phyloP scores from a whole-genome alignment of 2,888 invertebrate genomes.

The Lutraria lutraria region DNA sequence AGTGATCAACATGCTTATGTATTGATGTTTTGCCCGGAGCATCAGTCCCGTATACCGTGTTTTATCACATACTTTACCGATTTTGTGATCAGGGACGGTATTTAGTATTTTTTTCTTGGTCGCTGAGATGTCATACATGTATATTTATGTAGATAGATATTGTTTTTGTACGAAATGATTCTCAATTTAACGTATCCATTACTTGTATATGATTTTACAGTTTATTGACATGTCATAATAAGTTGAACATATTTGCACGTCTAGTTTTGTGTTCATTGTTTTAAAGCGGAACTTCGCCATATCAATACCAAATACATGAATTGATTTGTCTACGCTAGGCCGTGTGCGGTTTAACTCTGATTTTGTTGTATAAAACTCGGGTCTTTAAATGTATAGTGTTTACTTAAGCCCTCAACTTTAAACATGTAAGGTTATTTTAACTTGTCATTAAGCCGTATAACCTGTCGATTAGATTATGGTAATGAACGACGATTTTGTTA shows the following conservation, averaged over 20 bases:
- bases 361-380: conserved; percentile 5
- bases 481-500: conserved; percentile 2
- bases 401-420: conserved; percentile 13
- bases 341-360: conserved; percentile 21
- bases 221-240: background rate
- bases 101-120: conserved; percentile 39
- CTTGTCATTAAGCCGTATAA: background rate
- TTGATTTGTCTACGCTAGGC: conserved; percentile 14
- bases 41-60: conserved; percentile 44
- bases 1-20: conserved; percentile 45
- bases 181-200: conserved; percentile 30
- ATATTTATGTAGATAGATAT: conserved; percentile 40
- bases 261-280: conserved; percentile 7
- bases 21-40: conserved; percentile 57
- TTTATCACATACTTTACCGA: conserved; percentile 48
- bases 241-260: conserved; percentile 22
- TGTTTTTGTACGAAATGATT: background rate
- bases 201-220: background rate
- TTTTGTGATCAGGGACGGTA: conserved; percentile 36
- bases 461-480: background rate
- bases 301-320: conserved; percentile 16
- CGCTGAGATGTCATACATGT: conserved; percentile 48
- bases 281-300: conserved; percentile 18
- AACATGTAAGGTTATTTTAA: conserved; percentile 22
- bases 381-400: conserved; percentile 17